These are phyloP conservation scores for Chaetodon trifasciatus DNA, from an alignment of 2,797 vertebrate species.

Conservation along the genomic window DNA sequence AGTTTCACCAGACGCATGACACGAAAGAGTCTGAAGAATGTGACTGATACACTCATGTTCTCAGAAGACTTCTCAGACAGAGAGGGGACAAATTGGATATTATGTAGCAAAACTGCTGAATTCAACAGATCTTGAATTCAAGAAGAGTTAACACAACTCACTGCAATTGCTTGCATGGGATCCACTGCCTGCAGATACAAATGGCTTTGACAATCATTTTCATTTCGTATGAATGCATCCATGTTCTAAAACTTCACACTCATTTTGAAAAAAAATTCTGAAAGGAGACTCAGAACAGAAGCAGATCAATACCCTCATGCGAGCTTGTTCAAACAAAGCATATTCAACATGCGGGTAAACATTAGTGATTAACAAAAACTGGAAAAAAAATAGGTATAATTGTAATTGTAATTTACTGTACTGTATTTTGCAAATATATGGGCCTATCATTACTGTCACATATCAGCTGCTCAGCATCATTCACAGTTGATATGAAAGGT, in stretches of 20 bases:
- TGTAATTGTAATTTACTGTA: too few species aligned
- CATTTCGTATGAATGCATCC: too few species aligned
- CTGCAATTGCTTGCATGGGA: constrained; percentile 84
- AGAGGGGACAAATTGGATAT: not conserved
- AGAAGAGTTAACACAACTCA: constrained; percentile 44
- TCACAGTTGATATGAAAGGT: not conserved
- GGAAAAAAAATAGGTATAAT: not conserved
- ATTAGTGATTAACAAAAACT: not conserved
- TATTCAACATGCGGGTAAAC: not conserved
- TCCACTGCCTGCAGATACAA: constrained; percentile 77
- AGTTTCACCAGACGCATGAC: constrained; percentile 95
- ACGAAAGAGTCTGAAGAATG: constrained; percentile 95
- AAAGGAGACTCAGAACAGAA: too few species aligned
- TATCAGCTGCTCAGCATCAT: not conserved
- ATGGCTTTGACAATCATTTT: constrained; percentile 3
- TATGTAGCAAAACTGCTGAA: not conserved
- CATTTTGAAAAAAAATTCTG: too few species aligned
- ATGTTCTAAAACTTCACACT: not conserved
- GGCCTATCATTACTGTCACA: not conserved
- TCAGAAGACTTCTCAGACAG: constrained; percentile 83
- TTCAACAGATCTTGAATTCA: not conserved
- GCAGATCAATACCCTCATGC: not conserved
- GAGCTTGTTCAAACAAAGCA: not conserved
- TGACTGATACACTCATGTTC: constrained; percentile 93
- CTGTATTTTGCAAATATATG: not conserved